Percentiles rank a stretch among this genome's conserved stretches.
Conservation (phyloP, 2,797 vertebrate species). For the Acanthornis magna region DNA sequence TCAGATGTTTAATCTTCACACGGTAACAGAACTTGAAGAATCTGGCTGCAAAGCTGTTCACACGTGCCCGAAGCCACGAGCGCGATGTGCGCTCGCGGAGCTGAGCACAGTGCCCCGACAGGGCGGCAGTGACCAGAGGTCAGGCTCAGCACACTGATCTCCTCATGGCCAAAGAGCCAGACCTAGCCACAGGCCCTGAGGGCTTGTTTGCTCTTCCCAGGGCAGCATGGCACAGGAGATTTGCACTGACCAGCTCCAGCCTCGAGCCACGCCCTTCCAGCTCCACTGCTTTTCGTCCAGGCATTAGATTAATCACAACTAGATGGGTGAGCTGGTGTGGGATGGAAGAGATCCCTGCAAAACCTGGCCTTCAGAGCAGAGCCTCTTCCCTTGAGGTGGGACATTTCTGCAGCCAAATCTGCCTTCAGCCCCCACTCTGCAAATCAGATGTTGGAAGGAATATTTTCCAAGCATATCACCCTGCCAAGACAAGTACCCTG, state of each 20-base stretch:
- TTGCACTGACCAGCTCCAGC: neutral
- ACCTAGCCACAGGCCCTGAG: neutral
- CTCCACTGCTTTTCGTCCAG: neutral
- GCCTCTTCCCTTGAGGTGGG: neutral
- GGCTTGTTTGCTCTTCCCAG: neutral
- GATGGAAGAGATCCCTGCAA: neutral
- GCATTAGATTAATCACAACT: neutral
- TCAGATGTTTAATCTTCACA: constrained; percentile 21
- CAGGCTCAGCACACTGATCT: neutral
- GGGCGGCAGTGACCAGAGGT: neutral
- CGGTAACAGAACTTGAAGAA: neutral
- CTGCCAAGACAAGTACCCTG: neutral
- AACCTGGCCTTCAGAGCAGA: neutral
- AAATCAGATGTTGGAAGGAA: neutral
- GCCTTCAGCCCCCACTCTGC: neutral
- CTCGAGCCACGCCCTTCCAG: neutral
- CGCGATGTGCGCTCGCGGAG: neutral
- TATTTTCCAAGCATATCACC: neutral
- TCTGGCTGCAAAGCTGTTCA: neutral
- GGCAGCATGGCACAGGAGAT: neutral
- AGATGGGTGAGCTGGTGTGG: neutral
- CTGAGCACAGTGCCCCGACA: neutral
- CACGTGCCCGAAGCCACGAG: neutral
- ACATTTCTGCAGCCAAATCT: neutral
- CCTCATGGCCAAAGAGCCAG: neutral